Percentiles rank a stretch among this genome's conserved stretches.
These are phyloP conservation scores for Nezara viridula DNA, from an alignment of 2,888 invertebrate species.

Conservation along the genomic window DNA sequence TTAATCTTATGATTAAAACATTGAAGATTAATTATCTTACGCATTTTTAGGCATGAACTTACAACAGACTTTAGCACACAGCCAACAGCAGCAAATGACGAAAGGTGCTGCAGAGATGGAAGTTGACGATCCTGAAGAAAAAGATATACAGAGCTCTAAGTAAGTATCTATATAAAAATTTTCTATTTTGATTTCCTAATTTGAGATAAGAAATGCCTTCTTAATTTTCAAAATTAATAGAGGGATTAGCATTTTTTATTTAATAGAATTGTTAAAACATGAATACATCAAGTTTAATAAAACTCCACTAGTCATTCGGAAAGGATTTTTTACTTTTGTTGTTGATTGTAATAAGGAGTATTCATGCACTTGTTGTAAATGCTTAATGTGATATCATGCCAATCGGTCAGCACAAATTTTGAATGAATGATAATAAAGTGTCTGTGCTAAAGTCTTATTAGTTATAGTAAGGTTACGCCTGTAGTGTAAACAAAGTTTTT, in stretches of 20 bases:
- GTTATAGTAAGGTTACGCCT: too few species aligned
- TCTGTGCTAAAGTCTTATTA: too few species aligned
- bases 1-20: not conserved
- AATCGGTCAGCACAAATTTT: too few species aligned
- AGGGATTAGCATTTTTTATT: not conserved
- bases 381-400: too few species aligned
- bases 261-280: too few species aligned
- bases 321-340: too few species aligned
- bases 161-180: not conserved
- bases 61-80: constrained; percentile 50
- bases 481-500: too few species aligned
- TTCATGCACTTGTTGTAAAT: too few species aligned
- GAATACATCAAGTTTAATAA: too few species aligned
- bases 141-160: constrained; percentile 54
- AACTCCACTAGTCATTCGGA: too few species aligned
- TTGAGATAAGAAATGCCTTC: not conserved
- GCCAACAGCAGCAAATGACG: constrained; percentile 50
- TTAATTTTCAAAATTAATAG: not conserved
- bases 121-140: constrained; percentile 62
- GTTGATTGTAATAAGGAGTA: too few species aligned
- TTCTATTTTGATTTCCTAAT: not conserved
- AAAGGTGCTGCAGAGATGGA: constrained; percentile 63
- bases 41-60: not conserved
- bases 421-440: too few species aligned
- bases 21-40: not conserved